Evolutionary conservation across 2,113 vertebrate species (phyloP).

Genomic region (Lycocorax pyrrhopterus): DNA sequence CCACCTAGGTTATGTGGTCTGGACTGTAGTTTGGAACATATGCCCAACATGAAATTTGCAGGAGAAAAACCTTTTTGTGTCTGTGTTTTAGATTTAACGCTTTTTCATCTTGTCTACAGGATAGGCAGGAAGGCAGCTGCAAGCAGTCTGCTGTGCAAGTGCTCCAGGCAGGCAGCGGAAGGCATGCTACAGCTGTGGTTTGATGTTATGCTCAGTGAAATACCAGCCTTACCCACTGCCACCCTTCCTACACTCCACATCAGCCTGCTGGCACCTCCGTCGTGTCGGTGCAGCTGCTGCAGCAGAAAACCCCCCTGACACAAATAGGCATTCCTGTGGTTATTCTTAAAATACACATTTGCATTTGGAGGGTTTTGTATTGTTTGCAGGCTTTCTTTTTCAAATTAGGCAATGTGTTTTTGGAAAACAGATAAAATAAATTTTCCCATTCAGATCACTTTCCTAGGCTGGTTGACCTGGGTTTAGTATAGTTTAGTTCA

Average conservation of each 20-base stretch:
- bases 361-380: not conserved
- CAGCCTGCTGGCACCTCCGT: not conserved
- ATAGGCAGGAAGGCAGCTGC: slow-evolving; percentile 27
- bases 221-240: not conserved
- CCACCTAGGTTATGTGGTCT: not conserved
- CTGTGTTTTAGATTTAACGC: not conserved
- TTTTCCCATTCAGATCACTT: not conserved
- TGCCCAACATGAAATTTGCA: not conserved
- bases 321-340: not conserved
- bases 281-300: not conserved
- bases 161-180: slow-evolving; percentile 20
- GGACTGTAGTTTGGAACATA: not conserved
- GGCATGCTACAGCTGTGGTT: slow-evolving; percentile 34
- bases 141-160: not conserved
- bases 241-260: not conserved
- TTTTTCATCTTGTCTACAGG: not conserved
- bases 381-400: not conserved
- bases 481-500: not conserved
- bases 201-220: not conserved
- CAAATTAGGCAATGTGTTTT: not conserved
- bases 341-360: not conserved
- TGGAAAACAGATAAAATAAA: not conserved
- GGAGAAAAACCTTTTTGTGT: not conserved
- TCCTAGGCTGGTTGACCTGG: not conserved
- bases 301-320: not conserved